These are phyloP conservation scores for Bothrops jararaca DNA, from an alignment of 2,113 vertebrate genomes.

Conservation along the genomic window DNA sequence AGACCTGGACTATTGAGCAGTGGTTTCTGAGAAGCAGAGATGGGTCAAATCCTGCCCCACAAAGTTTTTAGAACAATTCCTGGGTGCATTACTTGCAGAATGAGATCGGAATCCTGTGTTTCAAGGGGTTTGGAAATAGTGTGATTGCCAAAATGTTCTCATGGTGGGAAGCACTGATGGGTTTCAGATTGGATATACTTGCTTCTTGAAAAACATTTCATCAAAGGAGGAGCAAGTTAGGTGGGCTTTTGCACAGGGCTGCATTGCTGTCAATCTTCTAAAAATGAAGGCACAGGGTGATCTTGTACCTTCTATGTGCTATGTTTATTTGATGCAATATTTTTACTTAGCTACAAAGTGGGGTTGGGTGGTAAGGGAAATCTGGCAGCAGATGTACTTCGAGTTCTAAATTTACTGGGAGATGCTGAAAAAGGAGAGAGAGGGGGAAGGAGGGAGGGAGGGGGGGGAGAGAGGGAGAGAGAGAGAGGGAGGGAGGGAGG, in stretches of 20 bases:
- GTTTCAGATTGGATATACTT: not conserved
- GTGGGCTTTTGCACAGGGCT: not conserved
- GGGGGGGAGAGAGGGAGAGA: not conserved
- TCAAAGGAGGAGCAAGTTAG: not conserved
- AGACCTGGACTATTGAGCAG: not conserved
- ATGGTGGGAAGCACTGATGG: not conserved
- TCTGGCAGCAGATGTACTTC: not conserved
- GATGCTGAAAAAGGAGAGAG: slow-evolving; percentile 12
- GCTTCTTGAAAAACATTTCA: not conserved
- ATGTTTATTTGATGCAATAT: not conserved
- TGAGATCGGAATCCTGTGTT: not conserved
- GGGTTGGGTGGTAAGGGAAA: not conserved
- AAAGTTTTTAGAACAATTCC: not conserved
- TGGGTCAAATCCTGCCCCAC: not conserved
- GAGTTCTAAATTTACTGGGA: slow-evolving; percentile 31
- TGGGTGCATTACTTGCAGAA: not conserved
- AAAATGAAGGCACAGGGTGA: not conserved
- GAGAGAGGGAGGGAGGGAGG: not conserved
- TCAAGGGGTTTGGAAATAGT: not conserved
- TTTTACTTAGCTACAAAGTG: slow-evolving; percentile 12
- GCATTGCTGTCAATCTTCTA: not conserved
- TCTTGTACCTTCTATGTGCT: not conserved
- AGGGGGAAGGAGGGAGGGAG: no score
- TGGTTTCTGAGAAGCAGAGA: not conserved
- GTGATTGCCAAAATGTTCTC: not conserved